These are phyloP conservation scores for Leptobrachium leishanense DNA, from an alignment of 2,113 vertebrate species.

Conservation along the genomic window DNA sequence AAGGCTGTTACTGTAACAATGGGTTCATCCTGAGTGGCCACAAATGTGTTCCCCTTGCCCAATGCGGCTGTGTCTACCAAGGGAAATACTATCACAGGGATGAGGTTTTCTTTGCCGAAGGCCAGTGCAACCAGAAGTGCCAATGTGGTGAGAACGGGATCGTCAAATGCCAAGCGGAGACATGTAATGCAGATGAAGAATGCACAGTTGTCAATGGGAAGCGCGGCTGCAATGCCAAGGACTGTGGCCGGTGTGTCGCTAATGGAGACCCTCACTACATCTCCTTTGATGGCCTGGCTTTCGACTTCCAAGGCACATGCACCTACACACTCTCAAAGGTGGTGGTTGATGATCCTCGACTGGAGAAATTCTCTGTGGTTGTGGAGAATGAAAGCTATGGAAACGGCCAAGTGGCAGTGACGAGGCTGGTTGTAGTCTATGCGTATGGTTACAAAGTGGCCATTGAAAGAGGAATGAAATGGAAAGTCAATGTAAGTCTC, in stretches of 20 bases:
- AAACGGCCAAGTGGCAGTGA: neutral
- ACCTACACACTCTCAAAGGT: slow-evolving; percentile 49
- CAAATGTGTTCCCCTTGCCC: slow-evolving; percentile 49
- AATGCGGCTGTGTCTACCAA: slow-evolving; percentile 57
- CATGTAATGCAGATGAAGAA: slow-evolving; percentile 47
- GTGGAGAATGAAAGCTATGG: slow-evolving; percentile 41
- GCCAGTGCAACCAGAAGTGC: slow-evolving; percentile 45
- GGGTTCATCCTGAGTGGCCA: slow-evolving; percentile 62
- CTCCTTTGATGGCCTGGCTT: slow-evolving; percentile 51
- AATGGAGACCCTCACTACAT: slow-evolving; percentile 47
- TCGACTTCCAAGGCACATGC: slow-evolving; percentile 54
- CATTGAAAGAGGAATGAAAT: slow-evolving; percentile 41
- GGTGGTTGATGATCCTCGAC: slow-evolving; percentile 3
- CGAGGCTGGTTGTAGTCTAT: slow-evolving; percentile 29
- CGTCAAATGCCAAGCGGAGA: neutral
- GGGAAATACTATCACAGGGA: slow-evolving; percentile 55
- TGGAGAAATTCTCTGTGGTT: slow-evolving; percentile 35
- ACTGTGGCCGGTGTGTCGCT: slow-evolving; percentile 26
- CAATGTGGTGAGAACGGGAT: slow-evolving; percentile 15
- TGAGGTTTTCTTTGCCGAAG: slow-evolving; percentile 54
- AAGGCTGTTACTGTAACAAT: slow-evolving; percentile 58
- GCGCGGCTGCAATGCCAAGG: slow-evolving; percentile 37
- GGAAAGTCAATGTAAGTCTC: slow-evolving; percentile 44
- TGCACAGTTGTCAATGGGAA: slow-evolving; percentile 49
- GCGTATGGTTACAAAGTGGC: slow-evolving; percentile 43